These are phyloP conservation scores for Chloroclysta siterata DNA, from an alignment of 2,888 invertebrate species.

Conservation along the genomic window DNA sequence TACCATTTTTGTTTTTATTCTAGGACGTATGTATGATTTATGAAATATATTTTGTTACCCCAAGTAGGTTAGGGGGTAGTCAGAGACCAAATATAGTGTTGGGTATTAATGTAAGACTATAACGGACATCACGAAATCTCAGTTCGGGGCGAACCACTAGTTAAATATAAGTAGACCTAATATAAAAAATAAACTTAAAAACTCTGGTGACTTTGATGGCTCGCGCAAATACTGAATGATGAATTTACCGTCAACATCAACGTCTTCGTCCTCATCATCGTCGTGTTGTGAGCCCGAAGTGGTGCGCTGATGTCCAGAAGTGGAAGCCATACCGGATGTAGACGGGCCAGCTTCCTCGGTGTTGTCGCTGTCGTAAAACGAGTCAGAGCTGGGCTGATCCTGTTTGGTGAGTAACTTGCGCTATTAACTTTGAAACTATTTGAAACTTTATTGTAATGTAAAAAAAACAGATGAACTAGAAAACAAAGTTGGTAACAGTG, in stretches of 20 bases:
- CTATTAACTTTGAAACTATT: neutral
- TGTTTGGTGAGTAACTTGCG: constrained; percentile 50
- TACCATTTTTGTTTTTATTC: too few species aligned
- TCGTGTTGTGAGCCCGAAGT: constrained; percentile 83
- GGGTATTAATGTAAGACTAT: too few species aligned
- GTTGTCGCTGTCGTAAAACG: constrained; percentile 95
- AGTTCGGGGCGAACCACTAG: too few species aligned
- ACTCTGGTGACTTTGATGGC: too few species aligned
- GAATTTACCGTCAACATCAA: constrained; percentile 81
- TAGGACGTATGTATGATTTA: too few species aligned
- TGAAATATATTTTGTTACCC: too few species aligned
- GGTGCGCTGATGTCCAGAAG: constrained; percentile 76
- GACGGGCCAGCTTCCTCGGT: constrained; percentile 86
- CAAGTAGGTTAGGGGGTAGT: too few species aligned
- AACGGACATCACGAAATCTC: too few species aligned
- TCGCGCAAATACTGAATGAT: too few species aligned
- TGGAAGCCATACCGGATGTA: constrained; percentile 63
- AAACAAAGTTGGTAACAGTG: neutral
- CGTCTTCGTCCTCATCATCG: constrained; percentile 88
- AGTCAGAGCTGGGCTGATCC: constrained; percentile 95
- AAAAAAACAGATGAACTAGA: neutral
- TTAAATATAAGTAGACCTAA: too few species aligned
- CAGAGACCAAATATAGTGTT: too few species aligned
- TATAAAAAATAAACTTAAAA: too few species aligned
- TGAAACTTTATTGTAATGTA: neutral